Base-by-base conservation (phyloP, 1,140 invertebrate species). In the Argopecten irradians region DNA sequence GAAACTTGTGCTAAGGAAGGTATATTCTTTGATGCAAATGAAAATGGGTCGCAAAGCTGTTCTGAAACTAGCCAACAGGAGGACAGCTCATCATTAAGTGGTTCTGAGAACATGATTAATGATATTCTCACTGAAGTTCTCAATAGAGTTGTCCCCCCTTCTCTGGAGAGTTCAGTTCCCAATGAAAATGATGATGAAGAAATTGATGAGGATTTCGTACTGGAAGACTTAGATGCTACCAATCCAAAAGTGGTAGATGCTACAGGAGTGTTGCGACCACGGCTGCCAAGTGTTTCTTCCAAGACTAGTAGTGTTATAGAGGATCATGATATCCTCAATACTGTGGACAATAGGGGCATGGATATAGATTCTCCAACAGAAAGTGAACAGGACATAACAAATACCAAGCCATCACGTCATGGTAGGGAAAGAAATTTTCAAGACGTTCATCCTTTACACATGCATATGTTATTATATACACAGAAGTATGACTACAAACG, bases 381-480 rank as follows among this genome's bases (percentile, higher is more conserved):
- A 46, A 94, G 94, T 91, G 94, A 94, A 34, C 84, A 86, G 22
- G 94, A 94, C 39, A 55, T 93, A 13, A 34, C 91, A 32, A 71
- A 32, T 71, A 32, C 55, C n/a, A 36, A n/a, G 34, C 93, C 95
- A 84, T 89, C 94, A 16, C 94, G 93, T 36, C 94, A 96, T 41
- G 86, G 91, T 34, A 46, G 90, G 2, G 95, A 96, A 43, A 92
- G 94, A 86, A 92, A 93, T 41, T 95, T 95, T 86, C 92, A 92
- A 34, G 91, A 92, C 84, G 96, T 98, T 9, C 97, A 98, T 93
- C 97, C 97, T 34, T 96, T 98, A 82, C 98, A 98, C 94, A 97
- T 97, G 34, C 98, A 98, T 94, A 96, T 98, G 93, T 96, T 98
- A 32, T 96, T 98, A 0, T 98, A 98, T 92, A 97, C 97, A 89